Percentiles rank a stretch among this genome's conserved stretches.
phyloP scores from a whole-genome alignment of 2,888 invertebrate genomes.

The Cybosia mesomella region DNA sequence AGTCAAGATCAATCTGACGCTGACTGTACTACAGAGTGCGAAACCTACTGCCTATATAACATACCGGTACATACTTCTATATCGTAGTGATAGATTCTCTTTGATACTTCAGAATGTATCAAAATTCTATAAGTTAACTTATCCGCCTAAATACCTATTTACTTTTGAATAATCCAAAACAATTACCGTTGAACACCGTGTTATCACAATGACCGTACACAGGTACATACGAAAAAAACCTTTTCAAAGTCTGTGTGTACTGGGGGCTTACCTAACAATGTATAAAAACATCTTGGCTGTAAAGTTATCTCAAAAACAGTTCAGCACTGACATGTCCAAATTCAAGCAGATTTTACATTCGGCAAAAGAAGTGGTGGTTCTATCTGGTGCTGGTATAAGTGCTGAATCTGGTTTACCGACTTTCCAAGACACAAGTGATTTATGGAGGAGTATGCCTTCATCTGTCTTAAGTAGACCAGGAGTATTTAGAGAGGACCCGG shows the following conservation, averaged over 20 bases:
- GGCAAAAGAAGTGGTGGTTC: slow-evolving; percentile 89
- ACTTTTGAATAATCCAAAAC: not conserved
- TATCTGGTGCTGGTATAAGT: slow-evolving; percentile 93
- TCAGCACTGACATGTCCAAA: slow-evolving; percentile 73
- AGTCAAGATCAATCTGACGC: no score
- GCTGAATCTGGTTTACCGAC: slow-evolving; percentile 96
- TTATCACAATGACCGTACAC: not conserved
- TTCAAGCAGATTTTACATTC: slow-evolving; percentile 87
- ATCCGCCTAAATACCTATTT: not conserved
- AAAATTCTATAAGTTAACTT: not conserved
- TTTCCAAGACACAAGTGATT: slow-evolving; percentile 93
- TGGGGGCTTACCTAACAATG: not conserved
- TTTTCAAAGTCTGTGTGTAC: slow-evolving; percentile 2
- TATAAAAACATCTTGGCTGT: not conserved
- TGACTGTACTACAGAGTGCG: no score
- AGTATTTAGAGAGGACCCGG: slow-evolving; percentile 91
- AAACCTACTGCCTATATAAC: no score
- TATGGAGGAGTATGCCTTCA: slow-evolving; percentile 92
- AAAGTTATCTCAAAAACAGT: slow-evolving; percentile 24
- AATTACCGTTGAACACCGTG: not conserved
- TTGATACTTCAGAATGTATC: not conserved
- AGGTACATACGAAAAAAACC: slow-evolving; percentile 7
- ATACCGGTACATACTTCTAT: no score
- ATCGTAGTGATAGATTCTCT: no score
- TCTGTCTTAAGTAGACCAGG: slow-evolving; percentile 89